Conservation (phyloP, 1,140 invertebrate genomes). For the Polyergus mexicanus region DNA sequence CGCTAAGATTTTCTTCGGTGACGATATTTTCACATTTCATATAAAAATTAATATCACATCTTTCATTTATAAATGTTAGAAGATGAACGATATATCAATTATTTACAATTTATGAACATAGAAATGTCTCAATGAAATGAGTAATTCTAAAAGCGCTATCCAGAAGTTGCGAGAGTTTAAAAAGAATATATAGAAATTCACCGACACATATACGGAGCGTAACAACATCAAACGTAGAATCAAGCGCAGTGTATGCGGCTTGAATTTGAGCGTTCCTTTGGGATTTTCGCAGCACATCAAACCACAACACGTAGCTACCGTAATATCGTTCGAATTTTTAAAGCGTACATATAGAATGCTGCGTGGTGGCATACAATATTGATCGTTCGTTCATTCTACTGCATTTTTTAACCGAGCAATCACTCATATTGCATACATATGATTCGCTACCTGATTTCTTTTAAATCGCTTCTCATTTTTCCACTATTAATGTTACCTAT, state of each 20-base stretch:
- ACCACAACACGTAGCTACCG: slow-evolving; percentile 52
- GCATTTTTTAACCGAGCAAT: slow-evolving; percentile 57
- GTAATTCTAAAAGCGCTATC: slow-evolving; percentile 16
- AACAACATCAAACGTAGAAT: slow-evolving; percentile 57
- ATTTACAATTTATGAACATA: background rate
- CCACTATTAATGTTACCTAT: background rate
- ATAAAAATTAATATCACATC: background rate
- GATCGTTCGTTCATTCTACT: slow-evolving; percentile 53
- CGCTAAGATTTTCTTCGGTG: background rate
- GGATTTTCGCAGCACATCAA: slow-evolving; percentile 59
- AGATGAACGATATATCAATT: background rate
- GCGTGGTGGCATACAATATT: slow-evolving; percentile 41
- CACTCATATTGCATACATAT: slow-evolving; percentile 20
- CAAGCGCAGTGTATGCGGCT: slow-evolving; percentile 46
- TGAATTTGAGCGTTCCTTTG: slow-evolving; percentile 64
- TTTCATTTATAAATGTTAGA: background rate
- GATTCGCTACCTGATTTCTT: slow-evolving; percentile 8
- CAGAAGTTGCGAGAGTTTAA: slow-evolving; percentile 36
- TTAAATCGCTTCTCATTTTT: background rate
- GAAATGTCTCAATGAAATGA: background rate
- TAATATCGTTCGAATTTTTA: slow-evolving; percentile 67
- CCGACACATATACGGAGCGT: slow-evolving; percentile 13
- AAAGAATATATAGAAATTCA: slow-evolving; percentile 41
- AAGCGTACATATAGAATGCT: slow-evolving; percentile 19
- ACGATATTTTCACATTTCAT: background rate